Conservation (phyloP, 2,113 vertebrate species). For the Grallaria varia region DNA sequence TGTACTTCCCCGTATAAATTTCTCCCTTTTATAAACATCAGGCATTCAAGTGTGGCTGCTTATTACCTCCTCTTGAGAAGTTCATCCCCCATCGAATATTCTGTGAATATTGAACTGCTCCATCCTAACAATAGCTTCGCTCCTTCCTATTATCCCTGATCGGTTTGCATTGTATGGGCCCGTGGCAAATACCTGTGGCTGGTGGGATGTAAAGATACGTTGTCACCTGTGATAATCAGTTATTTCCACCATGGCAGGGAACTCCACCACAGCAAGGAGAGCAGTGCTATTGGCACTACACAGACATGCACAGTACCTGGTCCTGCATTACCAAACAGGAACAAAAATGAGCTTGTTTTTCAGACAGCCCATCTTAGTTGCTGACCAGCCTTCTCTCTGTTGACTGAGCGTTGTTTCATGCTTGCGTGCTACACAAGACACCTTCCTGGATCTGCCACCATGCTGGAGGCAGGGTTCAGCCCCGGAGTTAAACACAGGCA, state of each 20-base stretch:
- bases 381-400: background rate
- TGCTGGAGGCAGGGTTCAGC: accelerated
- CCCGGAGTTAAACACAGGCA: background rate
- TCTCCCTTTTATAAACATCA: slow-evolving; percentile 18
- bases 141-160: background rate
- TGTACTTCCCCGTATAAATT: background rate
- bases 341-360: background rate
- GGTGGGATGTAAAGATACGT: background rate
- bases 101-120: background rate
- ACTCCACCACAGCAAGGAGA: background rate
- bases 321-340: background rate
- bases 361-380: background rate
- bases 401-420: background rate
- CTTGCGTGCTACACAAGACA: accelerated
- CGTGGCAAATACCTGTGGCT: background rate
- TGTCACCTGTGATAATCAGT: background rate
- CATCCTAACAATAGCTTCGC: background rate
- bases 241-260: background rate
- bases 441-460: accelerated
- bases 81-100: background rate
- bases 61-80: slow-evolving; percentile 5
- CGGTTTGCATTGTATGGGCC: background rate
- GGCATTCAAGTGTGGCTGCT: background rate
- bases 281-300: background rate
- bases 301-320: accelerated